A percentile compares a stretch with the other conserved stretches of the same genome.
Evolutionary conservation across 2,113 vertebrate genomes (phyloP).

Genomic region (Dasypus novemcinctus): DNA sequence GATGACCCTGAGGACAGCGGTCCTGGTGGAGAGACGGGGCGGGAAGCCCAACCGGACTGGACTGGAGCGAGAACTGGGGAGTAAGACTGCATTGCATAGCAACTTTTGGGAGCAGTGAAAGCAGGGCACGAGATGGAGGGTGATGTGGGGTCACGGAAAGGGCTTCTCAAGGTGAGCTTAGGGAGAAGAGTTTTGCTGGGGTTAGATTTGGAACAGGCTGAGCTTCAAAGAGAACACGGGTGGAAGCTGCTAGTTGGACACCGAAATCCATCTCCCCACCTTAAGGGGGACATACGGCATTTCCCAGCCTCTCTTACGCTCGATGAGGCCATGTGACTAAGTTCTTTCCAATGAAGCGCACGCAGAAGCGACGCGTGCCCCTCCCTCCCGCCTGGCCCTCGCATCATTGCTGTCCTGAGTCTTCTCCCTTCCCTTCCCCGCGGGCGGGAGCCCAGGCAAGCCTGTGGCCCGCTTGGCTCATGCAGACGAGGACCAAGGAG

Average conservation of each 20-base stretch:
- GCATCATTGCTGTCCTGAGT: fast-evolving
- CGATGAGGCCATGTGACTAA: fast-evolving
- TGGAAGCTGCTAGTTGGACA: background rate
- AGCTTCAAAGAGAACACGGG: background rate
- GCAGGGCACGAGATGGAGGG: background rate
- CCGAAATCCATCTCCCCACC: background rate
- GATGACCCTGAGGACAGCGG: background rate
- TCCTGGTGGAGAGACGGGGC: background rate
- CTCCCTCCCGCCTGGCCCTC: background rate
- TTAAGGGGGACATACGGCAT: background rate
- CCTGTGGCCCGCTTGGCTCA: fast-evolving
- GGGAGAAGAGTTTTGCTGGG: background rate
- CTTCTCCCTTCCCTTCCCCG: no score
- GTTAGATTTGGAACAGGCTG: background rate
- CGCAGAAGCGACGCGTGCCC: fast-evolving
- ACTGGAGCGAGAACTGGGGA: background rate
- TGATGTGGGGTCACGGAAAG: background rate
- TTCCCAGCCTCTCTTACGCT: background rate
- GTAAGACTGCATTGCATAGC: fast-evolving
- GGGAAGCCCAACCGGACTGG: background rate
- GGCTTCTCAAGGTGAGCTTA: background rate
- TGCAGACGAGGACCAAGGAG: fast-evolving
- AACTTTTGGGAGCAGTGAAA: background rate
- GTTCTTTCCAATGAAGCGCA: fast-evolving
- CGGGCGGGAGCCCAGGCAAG: background rate